Evolutionary conservation across 2,113 vertebrate species (phyloP), one percentile per base, ranked within the genome.

Genomic region (Xenopus borealis): DNA sequence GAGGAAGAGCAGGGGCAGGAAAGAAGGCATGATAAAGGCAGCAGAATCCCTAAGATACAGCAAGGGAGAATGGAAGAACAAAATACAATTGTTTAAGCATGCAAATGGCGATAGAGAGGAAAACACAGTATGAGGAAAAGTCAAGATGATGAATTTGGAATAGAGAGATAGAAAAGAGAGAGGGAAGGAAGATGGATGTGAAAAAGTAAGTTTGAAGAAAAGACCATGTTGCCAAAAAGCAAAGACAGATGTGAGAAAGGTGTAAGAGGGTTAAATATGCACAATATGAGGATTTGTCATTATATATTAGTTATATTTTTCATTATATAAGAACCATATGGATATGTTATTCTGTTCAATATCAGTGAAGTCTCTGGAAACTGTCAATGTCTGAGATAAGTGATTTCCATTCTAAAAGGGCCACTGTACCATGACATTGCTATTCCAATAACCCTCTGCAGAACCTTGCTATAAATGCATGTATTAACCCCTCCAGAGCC

Each of bases 361-460:
- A 71, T 65, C 71, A 66, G 40, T 3, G 44, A 50, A 55, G 53
- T 65, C 9, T 30, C 71, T 66, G 71, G 50, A 73, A 66, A 66
- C 13, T 18, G 66, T 71, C 68, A 40, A 16, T 62, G 12, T 27
- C 30, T 7, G 19, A 16, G 19, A 19, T 47, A 20, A 23, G 33
- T 8, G 11, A 20, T 13, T 50, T 16, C 9, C 10, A 16, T 50
- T 50, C 47, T 9, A 50, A 3, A 9, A 50, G 11, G 3, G 6
- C 47, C 47, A 12, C 12, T 3, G 3, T 16, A 50, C 47, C 47
- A 50, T 16, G 11, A 16, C 7, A 13, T 12, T 50, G 14, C 47
- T 50, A 50, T 50, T 50, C 9, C 9, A 50, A 16, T 50, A 50
- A 50, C 47, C 2, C 47, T 50, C 47, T 50, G 47, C 47, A 4